phyloP scores from a whole-genome alignment of 53 echinoderm and acorn worm species.

The Zoroaster sp. region DNA sequence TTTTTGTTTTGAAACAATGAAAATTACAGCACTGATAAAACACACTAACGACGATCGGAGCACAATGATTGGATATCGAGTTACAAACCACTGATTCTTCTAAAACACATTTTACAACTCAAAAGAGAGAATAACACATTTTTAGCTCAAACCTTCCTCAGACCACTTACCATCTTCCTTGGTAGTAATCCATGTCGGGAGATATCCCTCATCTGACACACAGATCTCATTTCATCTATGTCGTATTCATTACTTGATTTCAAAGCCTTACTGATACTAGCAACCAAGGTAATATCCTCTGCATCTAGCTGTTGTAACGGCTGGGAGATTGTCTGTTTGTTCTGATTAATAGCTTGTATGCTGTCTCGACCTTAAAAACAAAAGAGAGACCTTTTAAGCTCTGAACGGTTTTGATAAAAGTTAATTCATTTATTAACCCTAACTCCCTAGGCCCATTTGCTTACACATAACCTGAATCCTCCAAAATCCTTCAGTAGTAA shows the following conservation, averaged over 20 bases:
- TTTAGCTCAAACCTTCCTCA: background rate
- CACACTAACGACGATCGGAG: no score
- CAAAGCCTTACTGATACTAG: slow-evolving; percentile 68
- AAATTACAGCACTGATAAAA: no score
- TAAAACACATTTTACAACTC: no score
- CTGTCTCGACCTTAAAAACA: slow-evolving; percentile 82
- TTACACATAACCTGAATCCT: no score
- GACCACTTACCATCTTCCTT: slow-evolving; percentile 61
- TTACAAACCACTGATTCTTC: no score
- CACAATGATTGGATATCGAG: no score
- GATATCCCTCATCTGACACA: slow-evolving; percentile 78
- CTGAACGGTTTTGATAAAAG: no score
- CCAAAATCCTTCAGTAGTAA: no score
- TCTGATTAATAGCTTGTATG: slow-evolving; percentile 71
- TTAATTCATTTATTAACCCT: no score
- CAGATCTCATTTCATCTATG: slow-evolving; percentile 72
- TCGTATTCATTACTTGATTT: slow-evolving; percentile 74
- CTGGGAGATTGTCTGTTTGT: slow-evolving; percentile 23
- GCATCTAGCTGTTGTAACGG: slow-evolving; percentile 35
- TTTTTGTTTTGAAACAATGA: no score
- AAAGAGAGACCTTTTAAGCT: background rate
- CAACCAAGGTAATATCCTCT: slow-evolving; percentile 63
- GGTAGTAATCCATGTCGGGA: slow-evolving; percentile 76
- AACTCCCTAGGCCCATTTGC: no score
- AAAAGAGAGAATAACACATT: background rate